Base-by-base conservation (phyloP, 2,113 vertebrate species). In the Oryzias woworae region DNA sequence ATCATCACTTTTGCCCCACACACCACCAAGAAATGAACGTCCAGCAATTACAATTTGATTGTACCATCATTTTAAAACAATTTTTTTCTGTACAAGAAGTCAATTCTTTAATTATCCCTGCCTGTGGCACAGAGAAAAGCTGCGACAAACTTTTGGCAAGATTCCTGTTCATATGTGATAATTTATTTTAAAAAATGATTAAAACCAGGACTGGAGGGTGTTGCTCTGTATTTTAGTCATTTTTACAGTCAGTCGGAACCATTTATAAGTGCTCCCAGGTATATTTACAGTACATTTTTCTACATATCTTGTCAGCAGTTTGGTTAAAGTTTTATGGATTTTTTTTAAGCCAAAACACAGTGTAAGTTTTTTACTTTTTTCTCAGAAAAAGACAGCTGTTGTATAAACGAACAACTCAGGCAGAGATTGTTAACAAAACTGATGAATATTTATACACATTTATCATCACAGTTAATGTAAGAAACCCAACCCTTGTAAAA, bases 21-120 rank as follows among this genome's bases (percentile, higher is more conserved):
- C 65, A 65, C 77, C 46, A 71, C 45, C 75, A 68, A 70, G 59
- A 56, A 73, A 73, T 58, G 74, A 43, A n/a, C 7, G 48, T 72
- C 61, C 46, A 81, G 76, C 76, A 66, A 58, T 73, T 71, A 64
- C 44, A 71, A 79, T 77, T 65, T 87, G 89, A 90, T 90, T 90
- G 89, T 90, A 87, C 86, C 24, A 55, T 77, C 73, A 59, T 59
- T 58, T 60, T 71, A 43, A 67, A 73, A 61, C 63, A 15, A 66
- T 74, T 73, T 73, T 73, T 45, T 10, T 73, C 65, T 62, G 14
- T 81, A 48, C 41, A 49, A 26, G 49, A 42, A 85, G 60, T 58
- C 61, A 55, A 62, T 64, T 16, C 44, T 71, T 63, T 10, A 48
- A 61, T 68, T 48, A 61, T 56, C 68, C 10, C 71, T 51, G 49